Evolutionary conservation across 2,113 vertebrate species (phyloP), one percentile per base, ranked within the genome.

Genomic region (Dendropsophus ebraccatus): DNA sequence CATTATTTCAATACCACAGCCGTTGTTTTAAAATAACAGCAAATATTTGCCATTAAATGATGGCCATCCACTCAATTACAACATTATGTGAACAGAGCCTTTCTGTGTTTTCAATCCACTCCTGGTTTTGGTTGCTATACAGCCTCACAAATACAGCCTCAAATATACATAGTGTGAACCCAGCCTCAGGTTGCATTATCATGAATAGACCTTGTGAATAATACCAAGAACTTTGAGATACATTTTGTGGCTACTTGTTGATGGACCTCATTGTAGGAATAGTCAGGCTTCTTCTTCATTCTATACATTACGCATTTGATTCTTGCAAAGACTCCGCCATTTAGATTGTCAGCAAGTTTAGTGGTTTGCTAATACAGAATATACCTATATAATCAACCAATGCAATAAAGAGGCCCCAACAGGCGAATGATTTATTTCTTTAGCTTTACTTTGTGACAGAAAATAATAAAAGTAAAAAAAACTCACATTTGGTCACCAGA

Each of bases 171-270:
- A n/a, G n/a, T n/a, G n/a, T n/a, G n/a, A n/a, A n/a, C n/a, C n/a
- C n/a, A n/a, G n/a, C n/a, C n/a, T n/a, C 56, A 81, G 58, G 78
- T 81, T 81, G 78, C 58, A 16, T 81, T 81, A 62, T 81, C 37
- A 25, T 65, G 78, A 81, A 81, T 81, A 65, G 78, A 47, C 78
- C 23, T 41, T 47, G 32, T 60, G 78, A 81, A 81, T 81, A 60
- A 80, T 80, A 17, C 5, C 35, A 65, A 81, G 58, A 81, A 11
- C n/a, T 65, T 25, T 28, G n/a, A 65, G 60, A 81, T 62, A 81
- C 58, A 81, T 81, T 81, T 62, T 62, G 78, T 60, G 41, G 78
- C 56, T 65, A 25, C 56, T 81, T 62, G 37, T 25, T 62, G 30
- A 41, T 41, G 37, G 25, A 9, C 35, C 56, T 62, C 37, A 45